A percentile compares a stretch with the other conserved stretches of the same genome.
These are phyloP conservation scores for Copidosoma floridanum DNA, from an alignment of 1,140 invertebrate genomes.

Conservation along the genomic window DNA sequence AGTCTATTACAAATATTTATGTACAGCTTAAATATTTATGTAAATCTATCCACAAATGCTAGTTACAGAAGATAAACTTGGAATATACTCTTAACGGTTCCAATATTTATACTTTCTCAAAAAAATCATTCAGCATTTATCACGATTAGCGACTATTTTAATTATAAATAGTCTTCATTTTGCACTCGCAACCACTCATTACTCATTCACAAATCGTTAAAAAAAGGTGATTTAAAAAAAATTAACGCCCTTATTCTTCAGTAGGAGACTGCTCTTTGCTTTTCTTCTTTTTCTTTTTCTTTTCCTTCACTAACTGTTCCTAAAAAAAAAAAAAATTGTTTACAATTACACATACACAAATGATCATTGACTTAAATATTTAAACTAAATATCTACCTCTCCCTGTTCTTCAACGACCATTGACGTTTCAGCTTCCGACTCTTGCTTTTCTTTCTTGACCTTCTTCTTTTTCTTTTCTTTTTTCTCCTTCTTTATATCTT, in stretches of 20 bases:
- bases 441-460: constrained; percentile 52
- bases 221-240: not conserved
- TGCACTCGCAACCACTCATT: constrained; percentile 7
- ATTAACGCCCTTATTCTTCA: constrained; percentile 12
- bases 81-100: no score
- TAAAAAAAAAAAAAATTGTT: constrained; percentile 26
- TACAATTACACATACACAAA: not conserved
- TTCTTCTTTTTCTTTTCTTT: constrained; percentile 64
- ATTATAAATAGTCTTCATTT: not conserved
- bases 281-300: constrained; percentile 75
- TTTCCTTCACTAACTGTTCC: constrained; percentile 57
- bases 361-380: constrained; percentile 17
- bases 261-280: constrained; percentile 56
- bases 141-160: not conserved
- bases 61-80: constrained; percentile 20
- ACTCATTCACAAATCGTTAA: no score
- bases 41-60: constrained; percentile 11
- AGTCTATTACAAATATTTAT: constrained; percentile 26
- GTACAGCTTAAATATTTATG: constrained; percentile 22
- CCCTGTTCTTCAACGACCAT: constrained; percentile 19
- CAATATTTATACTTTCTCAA: no score
- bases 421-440: constrained; percentile 37
- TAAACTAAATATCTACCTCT: constrained; percentile 30
- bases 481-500: constrained; percentile 57
- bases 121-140: constrained; percentile 8